Percentiles rank a stretch among this genome's conserved stretches.
These are phyloP conservation scores for Cisticola juncidis DNA, from an alignment of 2,113 vertebrate genomes.

Conservation along the genomic window DNA sequence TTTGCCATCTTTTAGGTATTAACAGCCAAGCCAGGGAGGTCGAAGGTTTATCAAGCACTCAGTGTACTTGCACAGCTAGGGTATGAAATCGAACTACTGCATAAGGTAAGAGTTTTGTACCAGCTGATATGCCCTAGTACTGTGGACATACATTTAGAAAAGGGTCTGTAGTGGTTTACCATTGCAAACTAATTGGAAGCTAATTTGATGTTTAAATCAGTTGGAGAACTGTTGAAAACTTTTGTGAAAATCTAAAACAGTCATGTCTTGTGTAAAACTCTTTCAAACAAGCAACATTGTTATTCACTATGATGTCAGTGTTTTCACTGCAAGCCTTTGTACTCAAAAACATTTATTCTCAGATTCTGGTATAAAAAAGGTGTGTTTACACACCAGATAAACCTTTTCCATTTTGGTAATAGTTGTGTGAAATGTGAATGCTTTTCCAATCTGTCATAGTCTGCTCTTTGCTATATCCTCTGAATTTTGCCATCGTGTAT, in stretches of 20 bases:
- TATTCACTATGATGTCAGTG: background rate
- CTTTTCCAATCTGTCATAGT: background rate
- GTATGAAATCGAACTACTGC: conserved; percentile 88
- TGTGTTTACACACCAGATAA: background rate
- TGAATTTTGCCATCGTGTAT: background rate
- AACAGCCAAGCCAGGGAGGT: conserved; percentile 69
- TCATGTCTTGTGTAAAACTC: background rate
- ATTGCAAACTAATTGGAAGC: background rate
- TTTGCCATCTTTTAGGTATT: conserved; percentile 77
- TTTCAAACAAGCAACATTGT: background rate
- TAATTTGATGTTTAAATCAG: background rate
- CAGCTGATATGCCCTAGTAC: conserved; percentile 32
- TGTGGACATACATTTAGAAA: background rate
- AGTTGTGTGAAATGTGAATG: background rate
- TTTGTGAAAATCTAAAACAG: background rate
- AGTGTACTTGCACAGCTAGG: conserved; percentile 85
- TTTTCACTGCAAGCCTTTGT: background rate
- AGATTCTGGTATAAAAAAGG: background rate
- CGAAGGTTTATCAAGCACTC: conserved; percentile 77
- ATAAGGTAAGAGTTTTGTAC: conserved; percentile 78
- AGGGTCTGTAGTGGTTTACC: background rate
- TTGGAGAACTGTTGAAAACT: background rate
- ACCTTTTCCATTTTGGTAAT: background rate
- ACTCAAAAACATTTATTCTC: background rate
- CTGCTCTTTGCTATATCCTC: background rate